Evolutionary conservation across 2,888 invertebrate species (phyloP).

Genomic region (Schizotus pectinicornis): DNA sequence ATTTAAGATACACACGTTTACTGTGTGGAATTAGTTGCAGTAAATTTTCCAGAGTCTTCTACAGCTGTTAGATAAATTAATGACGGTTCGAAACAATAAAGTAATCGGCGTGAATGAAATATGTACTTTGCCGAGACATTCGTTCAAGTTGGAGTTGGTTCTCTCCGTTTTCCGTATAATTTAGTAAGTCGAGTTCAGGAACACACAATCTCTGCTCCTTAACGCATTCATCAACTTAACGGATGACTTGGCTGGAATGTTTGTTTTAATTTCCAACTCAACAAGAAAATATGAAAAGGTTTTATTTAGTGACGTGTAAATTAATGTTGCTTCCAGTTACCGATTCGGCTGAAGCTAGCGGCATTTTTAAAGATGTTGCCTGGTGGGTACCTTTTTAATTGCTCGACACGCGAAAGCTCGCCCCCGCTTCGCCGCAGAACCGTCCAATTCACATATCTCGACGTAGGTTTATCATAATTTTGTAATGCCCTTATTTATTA

Average conservation of each 20-base stretch:
- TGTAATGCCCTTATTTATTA: constrained; percentile 31
- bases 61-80: constrained; percentile 46
- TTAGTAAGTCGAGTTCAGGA: constrained; percentile 39
- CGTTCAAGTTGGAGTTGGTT: constrained; percentile 33
- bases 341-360: too few relatives aligned
- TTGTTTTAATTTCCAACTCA: constrained; percentile 24
- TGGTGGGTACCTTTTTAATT: too few relatives aligned
- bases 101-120: constrained; percentile 45
- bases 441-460: constrained; percentile 18
- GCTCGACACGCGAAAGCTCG: background rate
- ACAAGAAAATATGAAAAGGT: constrained; percentile 17
- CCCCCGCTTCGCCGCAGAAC: constrained; percentile 8
- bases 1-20: constrained; percentile 30
- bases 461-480: constrained; percentile 30
- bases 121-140: constrained; percentile 36
- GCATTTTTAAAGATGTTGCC: too few relatives aligned
- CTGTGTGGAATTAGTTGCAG: constrained; percentile 34
- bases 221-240: constrained; percentile 38
- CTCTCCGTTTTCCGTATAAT: constrained; percentile 44
- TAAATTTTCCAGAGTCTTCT: constrained; percentile 37
- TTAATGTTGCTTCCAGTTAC: background rate
- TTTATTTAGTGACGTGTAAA: constrained; percentile 7
- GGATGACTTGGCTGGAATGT: constrained; percentile 31
- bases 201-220: constrained; percentile 37
- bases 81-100: constrained; percentile 45